These are phyloP conservation scores for Otolemur garnettii DNA, from an alignment of 2,113 vertebrate species.

Conservation along the genomic window DNA sequence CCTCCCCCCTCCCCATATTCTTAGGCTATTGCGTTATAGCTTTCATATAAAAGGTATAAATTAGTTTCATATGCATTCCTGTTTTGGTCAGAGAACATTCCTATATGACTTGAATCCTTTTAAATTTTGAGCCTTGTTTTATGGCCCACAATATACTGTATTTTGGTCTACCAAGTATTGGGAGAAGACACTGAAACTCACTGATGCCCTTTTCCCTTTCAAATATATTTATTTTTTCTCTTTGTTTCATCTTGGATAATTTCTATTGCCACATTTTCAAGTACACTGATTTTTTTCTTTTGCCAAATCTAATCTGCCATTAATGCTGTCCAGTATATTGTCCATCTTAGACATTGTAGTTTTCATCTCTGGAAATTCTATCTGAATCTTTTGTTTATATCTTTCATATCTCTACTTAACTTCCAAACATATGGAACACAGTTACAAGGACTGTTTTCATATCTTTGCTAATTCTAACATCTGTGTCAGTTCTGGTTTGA, in stretches of 20 bases:
- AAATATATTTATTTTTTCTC: not conserved
- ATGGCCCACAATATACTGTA: not conserved
- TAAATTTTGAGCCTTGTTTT: not conserved
- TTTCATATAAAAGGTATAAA: too few relatives aligned
- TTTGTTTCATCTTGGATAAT: not conserved
- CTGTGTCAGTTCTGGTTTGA: not conserved
- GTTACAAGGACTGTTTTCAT: not conserved
- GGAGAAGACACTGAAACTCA: not conserved
- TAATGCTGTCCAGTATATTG: not conserved
- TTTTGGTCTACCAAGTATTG: not conserved
- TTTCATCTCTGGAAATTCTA: not conserved
- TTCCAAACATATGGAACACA: not conserved
- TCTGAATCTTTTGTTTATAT: not conserved
- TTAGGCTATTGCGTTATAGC: too few relatives aligned
- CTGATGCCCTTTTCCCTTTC: not conserved
- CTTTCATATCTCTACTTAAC: not conserved
- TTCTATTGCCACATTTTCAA: conserved; percentile 11
- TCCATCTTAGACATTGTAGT: not conserved
- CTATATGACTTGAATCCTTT: not conserved
- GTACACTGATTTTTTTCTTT: not conserved
- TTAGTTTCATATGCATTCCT: not conserved
- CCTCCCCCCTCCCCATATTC: too few relatives aligned
- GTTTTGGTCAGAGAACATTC: not conserved
- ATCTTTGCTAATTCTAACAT: conserved; percentile 9
- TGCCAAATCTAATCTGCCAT: not conserved